Evolutionary conservation across 2,797 vertebrate genomes (phyloP).

Genomic region (Vireo griseus): DNA sequence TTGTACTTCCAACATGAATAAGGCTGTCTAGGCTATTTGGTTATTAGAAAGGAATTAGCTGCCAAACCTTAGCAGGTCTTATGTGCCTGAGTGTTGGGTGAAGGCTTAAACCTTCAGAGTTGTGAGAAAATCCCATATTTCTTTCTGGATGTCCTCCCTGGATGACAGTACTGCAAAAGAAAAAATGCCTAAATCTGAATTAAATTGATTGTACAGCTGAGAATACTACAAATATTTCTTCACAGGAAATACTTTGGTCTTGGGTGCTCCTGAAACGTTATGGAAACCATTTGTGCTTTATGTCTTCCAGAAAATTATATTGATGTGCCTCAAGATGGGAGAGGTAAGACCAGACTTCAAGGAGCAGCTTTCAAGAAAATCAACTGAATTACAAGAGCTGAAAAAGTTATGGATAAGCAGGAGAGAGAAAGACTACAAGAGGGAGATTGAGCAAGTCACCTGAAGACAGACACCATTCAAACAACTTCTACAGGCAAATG

Average conservation of each 20-base stretch:
- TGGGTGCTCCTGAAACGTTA: background rate
- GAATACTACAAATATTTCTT: background rate
- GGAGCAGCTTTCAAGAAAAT: conserved; percentile 48
- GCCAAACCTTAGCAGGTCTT: background rate
- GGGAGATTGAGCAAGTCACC: background rate
- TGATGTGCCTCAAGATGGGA: conserved; percentile 77
- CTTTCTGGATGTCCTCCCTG: background rate
- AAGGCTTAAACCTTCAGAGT: background rate
- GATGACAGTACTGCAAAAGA: background rate
- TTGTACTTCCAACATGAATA: background rate
- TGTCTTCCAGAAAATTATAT: conserved; percentile 71
- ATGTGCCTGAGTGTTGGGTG: background rate
- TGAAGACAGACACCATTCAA: background rate
- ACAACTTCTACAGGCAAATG: background rate
- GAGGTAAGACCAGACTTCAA: conserved; percentile 51
- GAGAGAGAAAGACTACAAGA: background rate
- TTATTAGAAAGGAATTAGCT: background rate
- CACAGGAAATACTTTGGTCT: background rate
- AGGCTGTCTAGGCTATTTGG: background rate
- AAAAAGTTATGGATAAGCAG: background rate
- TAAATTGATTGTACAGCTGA: background rate
- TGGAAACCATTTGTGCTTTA: conserved; percentile 1
- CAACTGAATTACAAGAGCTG: background rate
- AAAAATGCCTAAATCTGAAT: background rate
- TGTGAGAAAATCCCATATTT: accelerated